Evolutionary conservation across 2,113 vertebrate species (phyloP).

Genomic region (Brevimyrus niger): DNA sequence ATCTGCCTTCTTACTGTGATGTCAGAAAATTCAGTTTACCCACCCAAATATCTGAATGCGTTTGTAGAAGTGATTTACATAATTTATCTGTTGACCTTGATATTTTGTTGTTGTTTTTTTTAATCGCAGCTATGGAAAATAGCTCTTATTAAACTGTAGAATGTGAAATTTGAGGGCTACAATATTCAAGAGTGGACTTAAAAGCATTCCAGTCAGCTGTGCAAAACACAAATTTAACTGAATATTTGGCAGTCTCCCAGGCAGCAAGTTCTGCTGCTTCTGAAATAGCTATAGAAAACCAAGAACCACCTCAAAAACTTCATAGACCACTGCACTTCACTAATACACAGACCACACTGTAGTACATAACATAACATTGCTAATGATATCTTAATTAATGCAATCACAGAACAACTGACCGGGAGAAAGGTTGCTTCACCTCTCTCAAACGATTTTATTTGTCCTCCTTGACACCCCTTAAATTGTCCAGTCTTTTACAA

Average conservation of each 20-base stretch:
- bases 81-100: neutral
- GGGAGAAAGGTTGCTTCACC: slow-evolving; percentile 8
- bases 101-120: neutral
- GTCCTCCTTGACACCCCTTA: slow-evolving; percentile 36
- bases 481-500: slow-evolving; percentile 32
- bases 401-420: slow-evolving; percentile 25
- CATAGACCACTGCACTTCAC: neutral
- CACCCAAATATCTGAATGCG: neutral
- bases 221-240: neutral
- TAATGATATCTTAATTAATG: slow-evolving; percentile 30
- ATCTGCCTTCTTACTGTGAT: neutral
- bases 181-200: neutral
- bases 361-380: slow-evolving; percentile 9
- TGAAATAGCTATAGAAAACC: slow-evolving; percentile 12
- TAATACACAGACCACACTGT: slow-evolving; percentile 6
- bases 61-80: neutral
- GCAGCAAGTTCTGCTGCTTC: neutral
- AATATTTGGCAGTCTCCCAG: neutral
- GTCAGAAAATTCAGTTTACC: neutral
- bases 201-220: neutral
- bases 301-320: neutral
- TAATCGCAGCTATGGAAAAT: neutral
- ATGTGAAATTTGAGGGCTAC: neutral
- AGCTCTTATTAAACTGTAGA: neutral
- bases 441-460: slow-evolving; percentile 44